Evolutionary conservation across 2,888 invertebrate species (phyloP), one percentile per base, ranked within the genome.

Genomic region (Lepidocyrtoides sp.): DNA sequence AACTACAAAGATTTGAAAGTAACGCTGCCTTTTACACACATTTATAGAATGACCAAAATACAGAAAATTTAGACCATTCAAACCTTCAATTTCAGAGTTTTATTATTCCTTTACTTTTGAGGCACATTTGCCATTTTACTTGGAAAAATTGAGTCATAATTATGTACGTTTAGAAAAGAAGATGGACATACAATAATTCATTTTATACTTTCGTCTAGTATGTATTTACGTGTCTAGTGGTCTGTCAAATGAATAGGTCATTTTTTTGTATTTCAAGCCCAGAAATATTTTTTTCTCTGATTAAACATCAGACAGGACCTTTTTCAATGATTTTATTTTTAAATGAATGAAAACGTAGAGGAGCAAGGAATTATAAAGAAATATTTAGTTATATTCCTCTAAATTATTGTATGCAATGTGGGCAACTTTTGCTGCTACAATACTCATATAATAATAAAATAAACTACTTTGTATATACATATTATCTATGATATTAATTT

Each of bases 341-440:
- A 51, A 51, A 26, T 63, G 26, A 10, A 48, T 29, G 20, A 60
- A 23, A 66, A 14, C 1, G 32, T 66, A 29, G 29, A 32, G 32
- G 7, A 32, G 10, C 29, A n/a, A 66, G 14, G 32, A 5, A 66
- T n/a, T n/a, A n/a, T n/a, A n/a, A n/a, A n/a, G n/a, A n/a, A n/a
- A 32, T 66, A 32, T 32, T 32, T 32, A 20, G 14, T 14, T 7
- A 32, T 66, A 32, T 14, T 66, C 7, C 44, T 41, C 32, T 23
- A 44, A 51, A n/a, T 85, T 36, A n/a, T 63, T n/a, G 36, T 72
- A 17, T 75, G 75, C 54, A 32, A 36, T 72, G 72, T 86, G 63
- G 20, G 57, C 86, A 57, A 77, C 14, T 85, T 82, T 82, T 60
- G 85, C 75, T 75, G 85, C 85, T 54, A 75, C 29, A 83, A 82